Base-by-base conservation (phyloP, 2,888 invertebrate species). In the Tribolium freemani region DNA sequence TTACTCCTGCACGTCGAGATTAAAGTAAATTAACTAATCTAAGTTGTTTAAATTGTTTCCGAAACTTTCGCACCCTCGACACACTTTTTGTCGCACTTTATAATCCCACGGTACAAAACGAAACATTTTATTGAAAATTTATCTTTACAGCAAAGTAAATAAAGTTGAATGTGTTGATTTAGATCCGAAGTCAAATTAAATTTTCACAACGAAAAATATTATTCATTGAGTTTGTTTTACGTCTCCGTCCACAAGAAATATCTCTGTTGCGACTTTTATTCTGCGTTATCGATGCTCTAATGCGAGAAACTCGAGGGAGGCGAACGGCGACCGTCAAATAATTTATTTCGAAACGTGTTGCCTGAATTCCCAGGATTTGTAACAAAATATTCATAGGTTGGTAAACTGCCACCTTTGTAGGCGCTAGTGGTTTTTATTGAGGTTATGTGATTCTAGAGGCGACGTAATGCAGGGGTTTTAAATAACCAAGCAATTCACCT, bases 1-100 rank as follows among this genome's bases (percentile, higher is more conserved):
- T 57, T 57, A 6, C 56, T 60, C 50, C 53, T 61, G 44, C 75
- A 75, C 70, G 75, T 74, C 45, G 71, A 75, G 71, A 75, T 78
- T 77, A 73, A 74, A 73, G 70, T 72, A 74, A 75, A 76, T 78
- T 76, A 75, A 71, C 72, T 76, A 78, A 76, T 77, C 76, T 75
- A 77, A 73, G 75, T 75, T 73, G 63, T 71, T 72, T 72, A 76
- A 71, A 76, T 76, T 76, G 77, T 78, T 78, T 75, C 72, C 64
- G 73, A 56, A 77, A 76, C 68, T 78, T 74, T 72, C 54, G 16
- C 50, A 54, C 75, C 74, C 68, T 26, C 73, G 71, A 51, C 72
- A 70, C 71, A 73, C 75, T 75, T 73, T 31, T 71, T 74, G 69
- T 54, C 69, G 51, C 71, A 50, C 11, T 13, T 50, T 50, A 50